Conservation (phyloP, 2,888 invertebrate genomes). For the Campaea margaritaria region DNA sequence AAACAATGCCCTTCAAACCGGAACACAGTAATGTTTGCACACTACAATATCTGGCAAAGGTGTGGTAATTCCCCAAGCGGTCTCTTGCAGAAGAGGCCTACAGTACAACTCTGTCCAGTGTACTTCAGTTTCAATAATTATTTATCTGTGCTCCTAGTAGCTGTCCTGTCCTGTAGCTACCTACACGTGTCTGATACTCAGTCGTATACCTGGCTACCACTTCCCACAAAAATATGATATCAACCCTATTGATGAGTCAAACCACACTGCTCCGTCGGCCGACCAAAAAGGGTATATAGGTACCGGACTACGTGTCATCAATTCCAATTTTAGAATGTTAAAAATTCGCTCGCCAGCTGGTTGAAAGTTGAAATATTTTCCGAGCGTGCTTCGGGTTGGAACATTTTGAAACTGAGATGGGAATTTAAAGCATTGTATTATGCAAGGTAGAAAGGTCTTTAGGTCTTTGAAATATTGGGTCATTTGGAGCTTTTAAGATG, state of each 20-base stretch:
- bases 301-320: conserved; percentile 33
- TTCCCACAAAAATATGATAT: conserved; percentile 2
- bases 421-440: conserved; percentile 18
- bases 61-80: too few relatives aligned
- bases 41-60: too few relatives aligned
- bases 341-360: conserved; percentile 29
- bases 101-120: too few relatives aligned
- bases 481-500: too few relatives aligned
- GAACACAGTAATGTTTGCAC: too few relatives aligned
- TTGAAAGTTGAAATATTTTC: conserved; percentile 37
- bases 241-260: conserved; percentile 17
- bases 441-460: conserved; percentile 6
- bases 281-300: conserved; percentile 8
- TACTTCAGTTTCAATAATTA: too few relatives aligned
- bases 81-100: too few relatives aligned
- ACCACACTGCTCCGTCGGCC: conserved; percentile 8
- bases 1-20: too few relatives aligned
- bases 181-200: neutral
- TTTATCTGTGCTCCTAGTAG: too few relatives aligned
- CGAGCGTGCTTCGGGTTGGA: conserved; percentile 30
- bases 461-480: neutral
- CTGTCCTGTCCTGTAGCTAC: too few relatives aligned
- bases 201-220: neutral
- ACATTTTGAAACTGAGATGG: conserved; percentile 24
- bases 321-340: conserved; percentile 38